phyloP scores from a whole-genome alignment of 1,140 invertebrate species.

The Aphidius ervi region DNA sequence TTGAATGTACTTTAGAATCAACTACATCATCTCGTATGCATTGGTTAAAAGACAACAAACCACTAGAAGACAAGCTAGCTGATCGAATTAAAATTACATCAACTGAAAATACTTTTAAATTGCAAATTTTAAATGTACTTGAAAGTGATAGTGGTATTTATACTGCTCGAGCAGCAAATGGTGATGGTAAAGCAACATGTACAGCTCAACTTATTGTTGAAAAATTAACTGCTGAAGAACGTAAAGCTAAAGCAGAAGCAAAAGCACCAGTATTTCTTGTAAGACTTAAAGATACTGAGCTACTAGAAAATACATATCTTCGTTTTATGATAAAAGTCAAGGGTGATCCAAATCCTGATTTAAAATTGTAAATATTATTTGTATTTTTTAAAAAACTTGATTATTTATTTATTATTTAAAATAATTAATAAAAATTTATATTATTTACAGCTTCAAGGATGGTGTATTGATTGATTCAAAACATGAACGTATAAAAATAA shows the following conservation, averaged over 20 bases:
- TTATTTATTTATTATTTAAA: neutral
- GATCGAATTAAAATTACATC: slow-evolving; percentile 65
- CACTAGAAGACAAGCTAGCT: slow-evolving; percentile 70
- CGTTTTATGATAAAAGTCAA: slow-evolving; percentile 87
- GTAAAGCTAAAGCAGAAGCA: slow-evolving; percentile 63
- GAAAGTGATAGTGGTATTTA: slow-evolving; percentile 86
- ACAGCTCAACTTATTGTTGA: slow-evolving; percentile 82
- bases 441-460: slow-evolving; percentile 72
- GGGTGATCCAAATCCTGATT: slow-evolving; percentile 77
- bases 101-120: slow-evolving; percentile 58
- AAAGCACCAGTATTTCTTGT: slow-evolving; percentile 78
- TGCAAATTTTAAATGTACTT: slow-evolving; percentile 76
- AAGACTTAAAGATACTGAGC: slow-evolving; percentile 79
- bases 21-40: slow-evolving; percentile 57
- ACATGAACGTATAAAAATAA: slow-evolving; percentile 68
- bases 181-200: slow-evolving; percentile 72
- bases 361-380: slow-evolving; percentile 73
- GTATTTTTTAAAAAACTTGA: neutral
- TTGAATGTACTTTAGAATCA: slow-evolving; percentile 71
- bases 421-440: neutral
- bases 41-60: slow-evolving; percentile 89
- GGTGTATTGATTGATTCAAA: slow-evolving; percentile 65
- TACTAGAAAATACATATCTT: slow-evolving; percentile 80
- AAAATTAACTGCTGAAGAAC: slow-evolving; percentile 69
- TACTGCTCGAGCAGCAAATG: slow-evolving; percentile 82